Evolutionary conservation across 2,113 vertebrate species (phyloP).

Genomic region (Pomatorhinus ruficollis): DNA sequence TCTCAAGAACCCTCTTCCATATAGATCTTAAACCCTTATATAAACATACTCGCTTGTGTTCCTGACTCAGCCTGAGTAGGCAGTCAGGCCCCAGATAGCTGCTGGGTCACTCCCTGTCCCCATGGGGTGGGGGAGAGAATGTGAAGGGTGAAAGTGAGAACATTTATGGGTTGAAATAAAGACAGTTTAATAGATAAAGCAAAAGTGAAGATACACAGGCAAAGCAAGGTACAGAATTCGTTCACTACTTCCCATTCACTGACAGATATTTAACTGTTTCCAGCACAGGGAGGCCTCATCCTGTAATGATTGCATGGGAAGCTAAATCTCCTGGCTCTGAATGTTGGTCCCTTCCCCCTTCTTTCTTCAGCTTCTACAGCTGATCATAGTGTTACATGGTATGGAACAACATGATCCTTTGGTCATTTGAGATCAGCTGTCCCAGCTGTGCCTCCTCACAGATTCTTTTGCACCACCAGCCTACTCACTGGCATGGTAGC

Average conservation of each 20-base stretch:
- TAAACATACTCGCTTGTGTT: background rate
- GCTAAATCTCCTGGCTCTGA: background rate
- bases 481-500: background rate
- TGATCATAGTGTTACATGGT: background rate
- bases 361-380: background rate
- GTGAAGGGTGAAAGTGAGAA: background rate
- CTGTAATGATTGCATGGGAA: background rate
- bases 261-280: background rate
- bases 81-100: background rate
- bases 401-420: background rate
- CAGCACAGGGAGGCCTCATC: background rate
- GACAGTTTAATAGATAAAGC: background rate
- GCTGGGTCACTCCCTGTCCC: background rate
- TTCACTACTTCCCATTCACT: background rate
- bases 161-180: background rate
- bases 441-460: background rate
- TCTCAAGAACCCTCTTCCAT: background rate
- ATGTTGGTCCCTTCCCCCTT: rapidly evolving
- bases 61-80: too few species aligned
- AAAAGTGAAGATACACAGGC: background rate
- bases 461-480: background rate
- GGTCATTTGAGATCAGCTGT: background rate
- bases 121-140: background rate
- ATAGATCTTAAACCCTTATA: background rate
- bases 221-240: rapidly evolving